Evolutionary conservation across 2,113 vertebrate genomes (phyloP), one percentile per base, ranked within the genome.

Genomic region (Zeus faber): DNA sequence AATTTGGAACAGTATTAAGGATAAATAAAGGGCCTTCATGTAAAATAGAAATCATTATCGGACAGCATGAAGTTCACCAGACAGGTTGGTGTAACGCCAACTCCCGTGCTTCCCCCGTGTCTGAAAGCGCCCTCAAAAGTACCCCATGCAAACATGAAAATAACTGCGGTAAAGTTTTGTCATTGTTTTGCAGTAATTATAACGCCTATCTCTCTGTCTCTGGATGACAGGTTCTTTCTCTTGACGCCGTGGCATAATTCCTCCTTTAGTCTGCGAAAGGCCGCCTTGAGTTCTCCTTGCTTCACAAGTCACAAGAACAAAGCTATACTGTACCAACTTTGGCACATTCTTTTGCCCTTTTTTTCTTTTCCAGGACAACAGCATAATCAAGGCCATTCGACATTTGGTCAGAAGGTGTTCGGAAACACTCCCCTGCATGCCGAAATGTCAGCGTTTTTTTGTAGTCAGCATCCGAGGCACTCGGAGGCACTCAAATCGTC

Each of bases 361-460:
- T 85, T 58, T 14, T 37, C 11, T 37, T n/a, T n/a, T 47, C 76
- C 82, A 76, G 67, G 64, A 77, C 78, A 81, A 80, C 62, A 82
- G 81, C 84, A 84, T 80, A 87, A 83, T 87, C 89, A 90, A 89
- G 85, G 88, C 85, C 83, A 81, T 77, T 81, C 71, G 78, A 80
- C 70, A 84, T 82, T 79, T 79, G 55, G 79, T 84, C 65, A 75
- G 58, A 79, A 77, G n/a, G n/a, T n/a, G n/a, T n/a, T n/a, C n/a
- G n/a, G n/a, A n/a, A n/a, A n/a, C n/a, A n/a, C n/a, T n/a, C n/a
- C n/a, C n/a, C n/a, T n/a, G n/a, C n/a, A n/a, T n/a, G n/a, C n/a
- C n/a, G n/a, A n/a, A n/a, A n/a, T n/a, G n/a, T n/a, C n/a, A n/a
- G n/a, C n/a, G n/a, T n/a, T n/a, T n/a, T n/a, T n/a, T 61, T 54